These are phyloP conservation scores for Mayetiola destructor DNA, from an alignment of 2,888 invertebrate species.

Conservation along the genomic window DNA sequence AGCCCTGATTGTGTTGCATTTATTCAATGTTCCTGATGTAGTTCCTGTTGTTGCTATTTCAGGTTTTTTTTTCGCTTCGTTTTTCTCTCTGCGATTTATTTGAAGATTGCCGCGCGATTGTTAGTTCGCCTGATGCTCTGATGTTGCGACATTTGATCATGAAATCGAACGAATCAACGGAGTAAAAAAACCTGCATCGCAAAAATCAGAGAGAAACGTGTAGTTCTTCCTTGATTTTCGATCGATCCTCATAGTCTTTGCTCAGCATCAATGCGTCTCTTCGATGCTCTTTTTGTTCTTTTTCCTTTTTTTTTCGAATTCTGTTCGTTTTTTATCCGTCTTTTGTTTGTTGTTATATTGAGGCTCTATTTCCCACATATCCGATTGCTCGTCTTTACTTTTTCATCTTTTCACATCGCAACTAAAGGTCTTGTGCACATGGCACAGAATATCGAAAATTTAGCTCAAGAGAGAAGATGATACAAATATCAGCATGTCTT, in stretches of 20 bases:
- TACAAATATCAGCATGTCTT: conserved; percentile 2
- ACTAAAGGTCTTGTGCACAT: neutral
- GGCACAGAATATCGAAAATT: neutral
- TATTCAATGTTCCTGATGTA: neutral
- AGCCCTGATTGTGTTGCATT: neutral
- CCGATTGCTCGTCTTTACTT: neutral
- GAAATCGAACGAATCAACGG: neutral
- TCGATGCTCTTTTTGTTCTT: no score
- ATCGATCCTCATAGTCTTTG: no score
- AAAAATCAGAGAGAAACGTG: conserved; percentile 3
- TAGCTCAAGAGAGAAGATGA: conserved; percentile 6
- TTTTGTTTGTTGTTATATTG: conserved; percentile 7
- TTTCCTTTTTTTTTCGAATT: no score
- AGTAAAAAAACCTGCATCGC: neutral
- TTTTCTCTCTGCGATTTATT: no score
- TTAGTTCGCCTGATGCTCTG: neutral
- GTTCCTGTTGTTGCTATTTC: conserved; percentile 4
- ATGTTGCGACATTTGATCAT: conserved; percentile 8
- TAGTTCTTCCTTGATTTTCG: conserved; percentile 10
- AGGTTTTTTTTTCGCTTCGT: conserved; percentile 1
- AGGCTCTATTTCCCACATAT: no score
- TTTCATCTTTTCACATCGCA: neutral
- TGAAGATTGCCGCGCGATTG: conserved; percentile 8
- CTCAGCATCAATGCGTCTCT: no score
- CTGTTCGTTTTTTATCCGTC: neutral